Conservation (phyloP, 2,113 vertebrate species). For the Caracal caracal region DNA sequence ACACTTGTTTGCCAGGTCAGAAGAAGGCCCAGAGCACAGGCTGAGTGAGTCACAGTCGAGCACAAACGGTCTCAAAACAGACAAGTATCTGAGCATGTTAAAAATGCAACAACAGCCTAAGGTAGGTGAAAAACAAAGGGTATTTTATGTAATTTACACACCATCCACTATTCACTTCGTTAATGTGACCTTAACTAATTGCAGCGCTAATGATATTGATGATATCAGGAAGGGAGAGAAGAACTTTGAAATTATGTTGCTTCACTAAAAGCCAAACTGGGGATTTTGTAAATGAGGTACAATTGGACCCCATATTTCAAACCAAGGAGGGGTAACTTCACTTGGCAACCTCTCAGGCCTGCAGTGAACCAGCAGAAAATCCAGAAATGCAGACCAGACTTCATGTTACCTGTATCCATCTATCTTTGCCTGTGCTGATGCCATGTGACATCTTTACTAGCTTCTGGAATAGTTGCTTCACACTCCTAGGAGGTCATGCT, state of each 20-base stretch:
- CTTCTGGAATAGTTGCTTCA: neutral
- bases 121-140: neutral
- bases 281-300: neutral
- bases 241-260: neutral
- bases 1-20: neutral
- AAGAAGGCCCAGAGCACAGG: neutral
- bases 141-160: neutral
- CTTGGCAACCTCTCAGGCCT: neutral
- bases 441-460: neutral
- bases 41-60: neutral
- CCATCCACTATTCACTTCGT: neutral
- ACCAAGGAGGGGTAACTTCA: neutral
- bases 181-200: slow-evolving; percentile 7
- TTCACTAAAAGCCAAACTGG: neutral
- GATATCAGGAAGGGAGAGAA: neutral
- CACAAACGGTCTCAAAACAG: neutral
- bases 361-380: neutral
- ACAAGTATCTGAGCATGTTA: neutral
- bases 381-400: neutral
- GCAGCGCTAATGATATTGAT: neutral
- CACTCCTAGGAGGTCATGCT: neutral
- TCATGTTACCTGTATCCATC: neutral
- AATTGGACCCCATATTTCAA: neutral
- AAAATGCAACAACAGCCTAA: neutral
- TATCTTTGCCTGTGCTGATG: neutral